Conservation (phyloP, 2,888 invertebrate species). For the Lasiommata megera region DNA sequence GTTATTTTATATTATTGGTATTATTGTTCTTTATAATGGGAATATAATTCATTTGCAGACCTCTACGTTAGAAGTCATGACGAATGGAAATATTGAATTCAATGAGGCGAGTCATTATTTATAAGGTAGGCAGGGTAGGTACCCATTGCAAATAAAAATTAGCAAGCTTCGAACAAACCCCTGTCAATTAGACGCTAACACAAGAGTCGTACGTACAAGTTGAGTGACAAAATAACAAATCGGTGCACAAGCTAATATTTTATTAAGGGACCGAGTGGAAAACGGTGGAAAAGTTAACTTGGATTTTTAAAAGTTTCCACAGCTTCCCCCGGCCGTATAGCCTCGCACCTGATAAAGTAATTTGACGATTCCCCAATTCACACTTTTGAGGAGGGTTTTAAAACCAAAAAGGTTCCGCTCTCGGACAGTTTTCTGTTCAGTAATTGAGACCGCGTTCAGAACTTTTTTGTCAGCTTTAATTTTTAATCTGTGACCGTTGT, state of each 20-base stretch:
- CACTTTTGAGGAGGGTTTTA: conserved; percentile 76
- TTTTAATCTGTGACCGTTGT: conserved; percentile 45
- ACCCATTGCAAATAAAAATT: conserved; percentile 21
- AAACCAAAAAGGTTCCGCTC: conserved; percentile 51
- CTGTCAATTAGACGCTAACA: conserved; percentile 61
- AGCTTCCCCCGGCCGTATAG: conserved; percentile 67
- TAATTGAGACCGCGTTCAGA: conserved; percentile 64
- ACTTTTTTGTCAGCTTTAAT: conserved; percentile 53
- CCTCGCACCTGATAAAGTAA: conserved; percentile 75
- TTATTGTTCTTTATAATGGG: no score
- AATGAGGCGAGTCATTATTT: no score
- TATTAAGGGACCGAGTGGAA: conserved; percentile 55
- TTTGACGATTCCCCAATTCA: conserved; percentile 75
- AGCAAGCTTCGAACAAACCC: conserved; percentile 42
- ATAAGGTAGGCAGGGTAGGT: background rate
- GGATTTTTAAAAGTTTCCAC: conserved; percentile 76
- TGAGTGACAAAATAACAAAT: conserved; percentile 57
- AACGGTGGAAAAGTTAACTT: conserved; percentile 68
- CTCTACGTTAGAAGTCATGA: no score
- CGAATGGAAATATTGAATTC: no score
- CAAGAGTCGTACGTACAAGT: conserved; percentile 24
- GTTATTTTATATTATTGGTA: no score
- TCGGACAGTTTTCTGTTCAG: conserved; percentile 34
- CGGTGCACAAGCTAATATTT: conserved; percentile 64
- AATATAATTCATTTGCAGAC: no score